Percentiles rank a stretch among this genome's conserved stretches.
Evolutionary conservation across 92 coral and sea anemone species (phyloP).

Genomic region (Montipora capitata): DNA sequence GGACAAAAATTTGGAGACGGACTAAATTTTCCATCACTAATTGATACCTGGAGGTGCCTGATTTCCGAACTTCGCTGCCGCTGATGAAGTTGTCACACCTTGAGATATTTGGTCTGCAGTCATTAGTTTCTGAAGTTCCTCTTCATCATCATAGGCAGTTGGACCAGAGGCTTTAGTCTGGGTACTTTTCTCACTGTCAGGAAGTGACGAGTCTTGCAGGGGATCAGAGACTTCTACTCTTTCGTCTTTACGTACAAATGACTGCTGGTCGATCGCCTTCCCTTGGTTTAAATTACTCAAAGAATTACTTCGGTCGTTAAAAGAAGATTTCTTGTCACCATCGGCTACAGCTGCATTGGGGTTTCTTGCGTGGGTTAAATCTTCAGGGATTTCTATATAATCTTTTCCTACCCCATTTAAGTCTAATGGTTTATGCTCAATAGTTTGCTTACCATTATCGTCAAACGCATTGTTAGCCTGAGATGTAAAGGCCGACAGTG

Average conservation of each 20-base stretch:
- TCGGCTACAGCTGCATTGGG: background rate
- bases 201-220: background rate
- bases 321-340: conserved; percentile 17
- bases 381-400: conserved; percentile 8
- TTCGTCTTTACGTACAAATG: background rate
- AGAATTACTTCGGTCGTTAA: conserved; percentile 37
- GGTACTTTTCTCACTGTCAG: conserved; percentile 8
- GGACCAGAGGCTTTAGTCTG: conserved; percentile 49
- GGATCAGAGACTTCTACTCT: background rate
- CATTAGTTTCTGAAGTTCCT: conserved; percentile 25
- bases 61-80: conserved; percentile 14
- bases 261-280: conserved; percentile 36
- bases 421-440: conserved; percentile 29
- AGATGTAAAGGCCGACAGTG: conserved; percentile 46
- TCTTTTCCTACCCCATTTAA: conserved; percentile 28
- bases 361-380: conserved; percentile 1
- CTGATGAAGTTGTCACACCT: background rate
- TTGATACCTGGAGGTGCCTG: conserved; percentile 28
- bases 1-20: background rate
- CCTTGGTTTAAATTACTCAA: conserved; percentile 40
- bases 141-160: conserved; percentile 9
- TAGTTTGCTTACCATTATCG: conserved; percentile 50
- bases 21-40: background rate
- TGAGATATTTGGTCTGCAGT: conserved; percentile 34
- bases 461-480: conserved; percentile 33